phyloP scores from a whole-genome alignment of 2,888 invertebrate species.

The Xanthorhoe spadicearia region DNA sequence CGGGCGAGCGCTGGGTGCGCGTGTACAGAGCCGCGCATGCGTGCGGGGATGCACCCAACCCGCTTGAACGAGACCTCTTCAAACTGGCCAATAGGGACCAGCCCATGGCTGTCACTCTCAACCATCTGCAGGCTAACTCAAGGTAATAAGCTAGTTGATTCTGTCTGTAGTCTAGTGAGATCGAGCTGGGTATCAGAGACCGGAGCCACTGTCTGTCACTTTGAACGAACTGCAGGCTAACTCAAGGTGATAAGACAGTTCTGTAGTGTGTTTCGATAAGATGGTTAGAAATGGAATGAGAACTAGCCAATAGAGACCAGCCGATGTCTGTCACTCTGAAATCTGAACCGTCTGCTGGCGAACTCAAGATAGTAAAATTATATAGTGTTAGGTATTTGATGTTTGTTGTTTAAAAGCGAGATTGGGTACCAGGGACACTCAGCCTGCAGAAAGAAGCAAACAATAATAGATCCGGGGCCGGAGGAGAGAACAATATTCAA shows the following conservation, averaged over 20 bases:
- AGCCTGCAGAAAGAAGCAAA: no score
- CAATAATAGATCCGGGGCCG: no score
- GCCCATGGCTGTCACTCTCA: slow-evolving; percentile 65
- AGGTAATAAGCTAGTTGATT: slow-evolving; percentile 53
- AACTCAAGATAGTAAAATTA: slow-evolving; percentile 86
- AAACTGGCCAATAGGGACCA: slow-evolving; percentile 71
- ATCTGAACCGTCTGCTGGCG: slow-evolving; percentile 74
- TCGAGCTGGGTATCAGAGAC: slow-evolving; percentile 14
- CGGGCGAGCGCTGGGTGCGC: slow-evolving; percentile 95
- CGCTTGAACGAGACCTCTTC: slow-evolving; percentile 69
- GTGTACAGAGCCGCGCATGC: slow-evolving; percentile 92
- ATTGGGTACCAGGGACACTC: no score
- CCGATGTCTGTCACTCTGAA: slow-evolving; percentile 67
- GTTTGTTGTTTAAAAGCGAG: no score
- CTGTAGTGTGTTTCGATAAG: not conserved
- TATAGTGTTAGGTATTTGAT: no score
- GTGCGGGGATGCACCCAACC: slow-evolving; percentile 72
- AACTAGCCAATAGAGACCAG: slow-evolving; percentile 70
- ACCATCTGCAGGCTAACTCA: slow-evolving; percentile 85
- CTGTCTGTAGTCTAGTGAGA: not conserved
- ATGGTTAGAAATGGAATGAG: not conserved
- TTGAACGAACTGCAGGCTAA: slow-evolving; percentile 11
- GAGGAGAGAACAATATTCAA: no score
- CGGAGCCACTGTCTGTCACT: slow-evolving; percentile 13
- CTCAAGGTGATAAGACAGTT: slow-evolving; percentile 15